These are phyloP conservation scores for Anastrepha ludens DNA, from an alignment of 1,140 invertebrate genomes.

Conservation along the genomic window DNA sequence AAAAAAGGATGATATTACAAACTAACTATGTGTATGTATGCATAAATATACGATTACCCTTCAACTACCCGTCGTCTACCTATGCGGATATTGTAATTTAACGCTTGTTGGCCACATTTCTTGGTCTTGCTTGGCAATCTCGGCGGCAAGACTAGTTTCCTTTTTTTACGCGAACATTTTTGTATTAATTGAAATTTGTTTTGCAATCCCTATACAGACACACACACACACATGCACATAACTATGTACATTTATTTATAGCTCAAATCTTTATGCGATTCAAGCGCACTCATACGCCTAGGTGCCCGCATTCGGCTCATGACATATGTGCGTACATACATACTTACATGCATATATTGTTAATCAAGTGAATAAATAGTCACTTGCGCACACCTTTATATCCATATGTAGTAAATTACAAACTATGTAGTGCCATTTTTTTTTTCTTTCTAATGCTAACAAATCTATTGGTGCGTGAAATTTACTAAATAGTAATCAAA, in stretches of 20 bases:
- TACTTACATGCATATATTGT: neutral
- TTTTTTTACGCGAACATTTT: neutral
- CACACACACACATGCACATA: neutral
- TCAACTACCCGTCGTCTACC: neutral
- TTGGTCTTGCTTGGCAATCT: slow-evolving; percentile 1
- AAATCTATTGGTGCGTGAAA: slow-evolving; percentile 48
- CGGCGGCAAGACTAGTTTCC: neutral
- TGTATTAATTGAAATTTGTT: slow-evolving; percentile 34
- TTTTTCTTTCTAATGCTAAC: neutral
- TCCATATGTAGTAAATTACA: slow-evolving; percentile 15
- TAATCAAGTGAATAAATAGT: slow-evolving; percentile 49
- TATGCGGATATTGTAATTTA: slow-evolving; percentile 45
- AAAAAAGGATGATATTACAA: neutral
- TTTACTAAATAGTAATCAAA: slow-evolving; percentile 52
- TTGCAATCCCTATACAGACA: neutral
- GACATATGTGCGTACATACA: neutral
- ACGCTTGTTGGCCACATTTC: slow-evolving; percentile 37
- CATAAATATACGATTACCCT: neutral
- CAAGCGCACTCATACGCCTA: slow-evolving; percentile 27
- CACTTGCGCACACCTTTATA: slow-evolving; percentile 27
- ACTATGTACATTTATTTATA: neutral
- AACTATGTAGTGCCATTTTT: neutral
- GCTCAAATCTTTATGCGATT: neutral
- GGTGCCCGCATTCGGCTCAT: neutral
- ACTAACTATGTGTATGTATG: neutral